Evolutionary conservation across 2,888 invertebrate genomes (phyloP), one percentile per base, ranked within the genome.

Genomic region (Hecatera dysodea): DNA sequence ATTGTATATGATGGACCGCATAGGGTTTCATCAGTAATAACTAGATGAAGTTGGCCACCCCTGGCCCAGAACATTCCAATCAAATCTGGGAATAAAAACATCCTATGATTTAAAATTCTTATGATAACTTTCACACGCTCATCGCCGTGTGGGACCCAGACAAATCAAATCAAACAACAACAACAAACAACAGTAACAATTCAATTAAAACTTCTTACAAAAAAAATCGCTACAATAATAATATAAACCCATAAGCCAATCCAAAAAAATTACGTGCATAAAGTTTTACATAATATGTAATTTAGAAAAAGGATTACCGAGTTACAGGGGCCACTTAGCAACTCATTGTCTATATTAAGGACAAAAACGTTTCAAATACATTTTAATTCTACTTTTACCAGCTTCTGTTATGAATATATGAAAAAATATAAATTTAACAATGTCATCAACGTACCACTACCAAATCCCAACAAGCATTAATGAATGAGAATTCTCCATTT

Each of bases 261-360:
- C 4, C n/a, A 33, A n/a, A 29, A 57, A 48, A 56, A 39, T 44
- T 22, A 62, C 11, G 8, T 11, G 4, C 15, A 44, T 22, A 11
- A 11, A n/a, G n/a, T 27, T 36, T 50, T 60, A 33, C 22, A 22
- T 44, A 74, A 44, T n/a, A n/a, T n/a, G n/a, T 53, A 36, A 44
- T 52, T 42, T 63, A 29, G 8, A 15, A 64, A 52, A 22, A 22
- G n/a, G 22, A 22, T n/a, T 36, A 19, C 36, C 4, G 11, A 19
- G 22, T 63, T 48, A 33, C 12, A 15, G 5, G 39, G 9, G 15
- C 9, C 19, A 27, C 3, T 52, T 70, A 44, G 36, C 11, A 44
- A 36, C 15, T n/a, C 12, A n/a, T n/a, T 60, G 9, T 27, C 24
- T 29, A 29, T 29, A 29, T 29, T 29, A 29, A 29, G 7, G 7